Base-by-base conservation (phyloP, 2,888 invertebrate species). In the Eilema sororculum region DNA sequence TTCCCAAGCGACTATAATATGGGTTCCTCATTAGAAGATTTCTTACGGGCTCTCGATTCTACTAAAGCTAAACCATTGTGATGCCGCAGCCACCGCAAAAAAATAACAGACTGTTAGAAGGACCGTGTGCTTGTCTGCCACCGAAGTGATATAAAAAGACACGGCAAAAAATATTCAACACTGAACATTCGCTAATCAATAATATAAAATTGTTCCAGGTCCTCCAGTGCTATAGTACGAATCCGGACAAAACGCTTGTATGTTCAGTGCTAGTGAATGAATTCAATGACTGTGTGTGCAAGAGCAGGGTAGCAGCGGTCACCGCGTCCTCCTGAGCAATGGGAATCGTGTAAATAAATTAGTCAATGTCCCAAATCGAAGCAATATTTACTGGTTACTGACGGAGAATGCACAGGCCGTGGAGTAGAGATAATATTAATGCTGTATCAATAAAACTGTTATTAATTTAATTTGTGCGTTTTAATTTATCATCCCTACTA, bases 251-350 rank as follows among this genome's bases (percentile, higher is more conserved):
- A 84, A 89, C 95, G 28, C 89, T 95, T 28, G 73, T 93, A 75
- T 95, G 95, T 91, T 95, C 95, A 84, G 91, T 93, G 88, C 76
- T 95, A 90, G 95, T 95, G 84, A 94, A 92, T 89, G 86, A 95
- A 84, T 95, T 95, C 87, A 95, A 95, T 93, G 94, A 95, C 89
- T 95, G 95, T 91, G 95, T 95, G 64, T 95, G 95, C 90, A 90
- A 91, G 87, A 95, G 94, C 85, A 88, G 95, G 78, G 86, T 95
- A 60, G 90, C 94, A 16, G 93, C 95, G 0, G 89, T 95, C 46
- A 86, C 94, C 0, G 91, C 93, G 22, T 85, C 90, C 2, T 93
- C 94, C 79, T 94, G 90, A 93, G 81, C 81, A 46, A 37, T 46
- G 13, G 46, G 71, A 73, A 75, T 69, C 76, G 71, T 88, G 84